Base-by-base conservation (phyloP, 2,888 invertebrate species). In the Andrena bucephala region DNA sequence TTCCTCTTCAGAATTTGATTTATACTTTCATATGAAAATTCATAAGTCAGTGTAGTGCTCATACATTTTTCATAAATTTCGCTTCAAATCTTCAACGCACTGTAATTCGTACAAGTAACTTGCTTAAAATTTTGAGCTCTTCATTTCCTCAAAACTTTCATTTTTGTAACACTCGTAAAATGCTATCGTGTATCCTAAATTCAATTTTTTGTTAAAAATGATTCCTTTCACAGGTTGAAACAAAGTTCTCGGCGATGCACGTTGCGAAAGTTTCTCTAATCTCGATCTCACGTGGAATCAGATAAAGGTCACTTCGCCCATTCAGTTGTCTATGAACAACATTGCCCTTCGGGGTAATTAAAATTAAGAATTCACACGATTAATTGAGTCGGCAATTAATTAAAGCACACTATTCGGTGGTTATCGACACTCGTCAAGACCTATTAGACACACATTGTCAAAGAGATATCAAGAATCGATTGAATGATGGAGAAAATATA, bases 341-440 rank as follows among this genome's bases (percentile, higher is more conserved):
- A 7, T 6, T 68, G 63, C 33, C 75, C 57, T 69, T 63, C 68
- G 8, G 3, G n/a, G 48, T 65, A 75, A 79, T 79, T 75, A 50
- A 75, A 79, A 75, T 75, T 63, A 69, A 63, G 69, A 75, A 79
- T 57, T 79, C 69, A n/a, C 57, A 20, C 63, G 63, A 75, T 68
- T 79, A 69, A 79, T 75, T 50, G 63, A 69, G 68, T 69, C 76
- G 36, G 68, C 24, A 65, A 79, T 79, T 79, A 79, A 79, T 79
- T 79, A 79, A 63, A 27, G 52, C 42, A 42, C 48, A 48, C 50
- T 16, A 50, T 31, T 29, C 66, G 29, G 42, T 29, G 57, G 27
- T 69, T 75, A 65, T 69, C 78, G 68, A 69, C 33, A 48, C 31
- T 65, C 63, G 36, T 74, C 68, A 16, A 48, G 27, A 33, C 29